Evolutionary conservation across 2,113 vertebrate genomes (phyloP).

Genomic region (Zosterops lateralis): DNA sequence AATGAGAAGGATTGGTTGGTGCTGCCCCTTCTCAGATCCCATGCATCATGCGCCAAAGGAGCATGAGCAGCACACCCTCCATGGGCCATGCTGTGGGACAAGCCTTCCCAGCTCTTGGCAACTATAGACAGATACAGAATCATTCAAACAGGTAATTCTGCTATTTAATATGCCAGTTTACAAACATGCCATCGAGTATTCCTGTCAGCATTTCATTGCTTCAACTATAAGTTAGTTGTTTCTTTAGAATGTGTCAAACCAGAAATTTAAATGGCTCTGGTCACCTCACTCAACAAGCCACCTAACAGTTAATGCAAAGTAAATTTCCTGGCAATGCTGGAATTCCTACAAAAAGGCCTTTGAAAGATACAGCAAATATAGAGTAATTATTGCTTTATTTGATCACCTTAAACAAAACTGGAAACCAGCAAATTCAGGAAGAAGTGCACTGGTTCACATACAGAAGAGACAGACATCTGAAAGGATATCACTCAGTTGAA

Average conservation of each 20-base stretch:
- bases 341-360: neutral
- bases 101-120: neutral
- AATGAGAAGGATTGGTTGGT: neutral
- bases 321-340: neutral
- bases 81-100: rapidly evolving
- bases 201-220: neutral
- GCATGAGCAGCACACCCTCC: neutral
- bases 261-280: neutral
- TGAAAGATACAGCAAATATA: neutral
- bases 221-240: neutral
- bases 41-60: neutral
- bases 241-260: neutral
- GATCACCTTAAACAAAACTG: neutral
- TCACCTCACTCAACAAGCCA: neutral
- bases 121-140: neutral
- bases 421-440: neutral
- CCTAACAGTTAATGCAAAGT: neutral
- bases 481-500: neutral
- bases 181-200: neutral
- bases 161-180: neutral
- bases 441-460: neutral
- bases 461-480: neutral
- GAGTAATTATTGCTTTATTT: neutral
- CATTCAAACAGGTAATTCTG: neutral
- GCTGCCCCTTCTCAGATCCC: neutral